A percentile compares a stretch with the other conserved stretches of the same genome.
These are phyloP conservation scores for Drosophila varians DNA, from an alignment of 1,140 invertebrate species.

Conservation along the genomic window DNA sequence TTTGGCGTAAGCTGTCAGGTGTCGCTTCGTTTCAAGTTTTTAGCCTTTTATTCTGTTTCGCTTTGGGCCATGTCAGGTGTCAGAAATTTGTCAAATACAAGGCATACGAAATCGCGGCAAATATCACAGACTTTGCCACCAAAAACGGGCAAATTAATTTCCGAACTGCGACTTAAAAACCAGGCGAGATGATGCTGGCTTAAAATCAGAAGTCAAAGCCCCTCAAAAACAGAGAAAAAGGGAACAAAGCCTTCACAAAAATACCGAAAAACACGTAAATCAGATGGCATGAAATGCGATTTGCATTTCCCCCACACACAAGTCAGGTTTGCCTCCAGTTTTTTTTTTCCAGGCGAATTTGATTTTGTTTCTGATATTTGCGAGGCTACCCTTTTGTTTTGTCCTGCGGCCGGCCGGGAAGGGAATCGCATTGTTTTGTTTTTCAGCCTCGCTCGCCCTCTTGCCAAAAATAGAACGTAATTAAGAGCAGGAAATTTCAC, in stretches of 20 bases:
- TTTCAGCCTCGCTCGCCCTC: conserved; percentile 2
- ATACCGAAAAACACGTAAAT: conserved; percentile 19
- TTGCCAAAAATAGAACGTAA: conserved; percentile 51
- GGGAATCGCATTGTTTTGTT: too few species aligned
- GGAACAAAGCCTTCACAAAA: background rate
- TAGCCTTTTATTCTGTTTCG: too few species aligned
- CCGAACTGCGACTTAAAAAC: background rate
- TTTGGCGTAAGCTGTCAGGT: too few species aligned
- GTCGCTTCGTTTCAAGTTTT: too few species aligned
- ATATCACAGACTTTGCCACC: conserved; percentile 13
- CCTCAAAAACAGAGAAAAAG: background rate
- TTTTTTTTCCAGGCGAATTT: background rate
- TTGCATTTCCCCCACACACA: conserved; percentile 20
- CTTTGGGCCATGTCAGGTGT: conserved; percentile 5
- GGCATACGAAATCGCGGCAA: conserved; percentile 28
- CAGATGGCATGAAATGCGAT: conserved; percentile 47
- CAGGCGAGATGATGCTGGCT: background rate
- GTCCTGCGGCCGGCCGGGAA: background rate
- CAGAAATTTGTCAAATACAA: background rate
- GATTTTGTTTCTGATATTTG: conserved; percentile 2
- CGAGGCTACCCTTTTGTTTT: background rate
- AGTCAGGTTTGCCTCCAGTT: too few species aligned
- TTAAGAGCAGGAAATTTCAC: conserved; percentile 54
- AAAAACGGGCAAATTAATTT: conserved; percentile 13
- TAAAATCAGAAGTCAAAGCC: conserved; percentile 16